Percentiles rank a stretch among this genome's conserved stretches.
phyloP scores from a whole-genome alignment of 2,113 vertebrate species.

The Rostratula benghalensis region DNA sequence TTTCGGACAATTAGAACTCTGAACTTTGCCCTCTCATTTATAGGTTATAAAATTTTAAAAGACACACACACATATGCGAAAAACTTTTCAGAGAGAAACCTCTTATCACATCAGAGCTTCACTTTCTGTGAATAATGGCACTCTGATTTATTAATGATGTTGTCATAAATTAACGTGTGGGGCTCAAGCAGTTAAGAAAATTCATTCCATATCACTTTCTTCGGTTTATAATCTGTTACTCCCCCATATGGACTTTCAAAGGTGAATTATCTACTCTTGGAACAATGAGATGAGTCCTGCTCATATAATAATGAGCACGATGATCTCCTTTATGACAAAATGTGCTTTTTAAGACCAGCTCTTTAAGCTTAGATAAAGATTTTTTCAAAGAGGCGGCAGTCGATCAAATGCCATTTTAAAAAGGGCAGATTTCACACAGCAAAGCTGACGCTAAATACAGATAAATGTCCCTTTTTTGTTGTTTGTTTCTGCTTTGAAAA shows the following conservation, averaged over 20 bases:
- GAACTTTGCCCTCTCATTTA: neutral
- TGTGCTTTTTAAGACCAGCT: neutral
- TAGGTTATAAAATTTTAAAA: neutral
- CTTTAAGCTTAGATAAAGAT: neutral
- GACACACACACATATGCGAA: accelerated
- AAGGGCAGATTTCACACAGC: neutral
- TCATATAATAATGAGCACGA: neutral
- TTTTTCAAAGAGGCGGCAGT: neutral
- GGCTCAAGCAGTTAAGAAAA: neutral
- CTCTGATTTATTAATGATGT: neutral
- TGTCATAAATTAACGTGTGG: neutral
- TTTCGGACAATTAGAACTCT: neutral
- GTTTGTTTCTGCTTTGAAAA: neutral
- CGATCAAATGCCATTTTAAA: neutral
- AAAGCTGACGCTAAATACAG: neutral
- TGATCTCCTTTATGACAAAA: neutral
- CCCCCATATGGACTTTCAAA: neutral
- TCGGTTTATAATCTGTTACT: neutral
- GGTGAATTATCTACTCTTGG: neutral
- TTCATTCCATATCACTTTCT: neutral
- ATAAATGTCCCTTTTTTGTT: neutral
- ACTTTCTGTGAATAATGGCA: neutral
- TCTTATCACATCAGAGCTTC: neutral
- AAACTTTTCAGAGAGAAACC: neutral
- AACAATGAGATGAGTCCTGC: neutral